phyloP scores from a whole-genome alignment of 53 echinoderm and acorn worm genomes.

The Echinarachnius parma region DNA sequence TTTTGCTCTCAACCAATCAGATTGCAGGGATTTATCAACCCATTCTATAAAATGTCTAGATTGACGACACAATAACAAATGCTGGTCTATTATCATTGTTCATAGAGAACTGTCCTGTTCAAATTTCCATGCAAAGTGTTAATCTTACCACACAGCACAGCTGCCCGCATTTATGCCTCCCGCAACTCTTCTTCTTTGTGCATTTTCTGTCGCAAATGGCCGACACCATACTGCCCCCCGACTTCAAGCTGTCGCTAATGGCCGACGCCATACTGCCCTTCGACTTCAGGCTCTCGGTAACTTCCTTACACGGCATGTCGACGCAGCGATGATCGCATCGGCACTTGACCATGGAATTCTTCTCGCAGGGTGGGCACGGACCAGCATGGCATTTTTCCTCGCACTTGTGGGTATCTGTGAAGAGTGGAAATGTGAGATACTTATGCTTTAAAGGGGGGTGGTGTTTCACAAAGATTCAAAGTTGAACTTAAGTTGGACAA shows the following conservation, averaged over 20 bases:
- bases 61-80: too few relatives aligned
- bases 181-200: conserved; percentile 80
- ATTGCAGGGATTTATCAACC: too few relatives aligned
- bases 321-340: conserved; percentile 89
- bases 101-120: too few relatives aligned
- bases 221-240: conserved; percentile 6
- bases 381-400: conserved; percentile 73
- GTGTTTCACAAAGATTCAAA: too few relatives aligned
- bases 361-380: conserved; percentile 61
- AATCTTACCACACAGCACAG: conserved; percentile 89
- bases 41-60: too few relatives aligned
- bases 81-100: too few relatives aligned
- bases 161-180: conserved; percentile 81
- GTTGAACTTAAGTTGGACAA: too few relatives aligned
- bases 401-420: conserved; percentile 77
- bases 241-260: conserved; percentile 16
- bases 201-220: conserved; percentile 77
- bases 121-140: too few relatives aligned
- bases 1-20: too few relatives aligned
- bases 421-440: too few relatives aligned
- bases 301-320: conserved; percentile 69
- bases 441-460: too few relatives aligned
- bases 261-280: conserved; percentile 33
- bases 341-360: conserved; percentile 69
- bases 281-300: conserved; percentile 26